Base-by-base conservation (phyloP, 2,888 invertebrate species). In the Tortrix viridana region DNA sequence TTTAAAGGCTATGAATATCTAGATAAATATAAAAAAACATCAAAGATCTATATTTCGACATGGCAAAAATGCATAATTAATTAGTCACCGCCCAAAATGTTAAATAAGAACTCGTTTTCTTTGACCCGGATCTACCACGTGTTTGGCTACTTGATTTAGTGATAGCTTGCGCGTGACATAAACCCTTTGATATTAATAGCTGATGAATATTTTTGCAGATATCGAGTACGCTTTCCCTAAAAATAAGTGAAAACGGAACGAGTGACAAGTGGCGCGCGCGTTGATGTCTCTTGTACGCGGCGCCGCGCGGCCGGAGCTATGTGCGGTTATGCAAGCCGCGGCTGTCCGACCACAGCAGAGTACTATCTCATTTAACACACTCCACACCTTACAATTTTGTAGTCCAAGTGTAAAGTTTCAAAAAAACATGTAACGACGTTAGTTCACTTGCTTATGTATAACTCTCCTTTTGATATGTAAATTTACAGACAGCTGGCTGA, bases 101-200 rank as follows among this genome's bases (percentile, higher is more conserved):
- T 79, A 75, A 79, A 80, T 72, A 72, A 78, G 72, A 84, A 84
- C 83, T 79, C 67, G 85, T 86, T 84, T 70, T 81, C 74, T 86
- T 83, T 86, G 85, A 88, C 88, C 88, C 88, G 89, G 87, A 88
- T 85, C 79, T 85, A 76, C 73, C 80, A 81, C 77, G 80, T 80
- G 77, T 77, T 71, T 72, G 68, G 65, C 58, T 54, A 56, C 65
- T 54, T 37, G 32, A 60, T 63, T 67, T 57, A 60, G 65, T 41
- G 47, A 47, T 61, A 67, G 64, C 63, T 66, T 68, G 60, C 60
- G 59, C 64, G 60, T 64, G 48, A 60, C 54, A 60, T 65, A 66
- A 67, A 71, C 71, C 69, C 70, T 70, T 71, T 50, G 69, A 61
- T 65, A 66, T 57, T 54, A 44, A 55, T 63, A 59, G 7, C 54